Evolutionary conservation across 2,113 vertebrate species (phyloP).

Genomic region (Acrocephalus arundinaceus): DNA sequence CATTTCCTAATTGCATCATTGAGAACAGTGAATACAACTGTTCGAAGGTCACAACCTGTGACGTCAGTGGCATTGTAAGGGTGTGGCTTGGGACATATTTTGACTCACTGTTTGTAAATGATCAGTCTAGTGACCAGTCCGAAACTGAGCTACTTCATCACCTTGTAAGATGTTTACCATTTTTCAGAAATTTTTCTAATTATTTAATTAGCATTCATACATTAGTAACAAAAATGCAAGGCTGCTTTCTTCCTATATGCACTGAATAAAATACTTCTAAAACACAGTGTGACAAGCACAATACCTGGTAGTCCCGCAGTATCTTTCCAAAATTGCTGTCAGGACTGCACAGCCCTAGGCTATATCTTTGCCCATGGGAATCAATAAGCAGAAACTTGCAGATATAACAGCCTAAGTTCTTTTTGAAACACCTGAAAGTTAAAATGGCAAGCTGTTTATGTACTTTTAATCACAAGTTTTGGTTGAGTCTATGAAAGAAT

Average conservation of each 20-base stretch:
- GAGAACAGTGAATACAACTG: background rate
- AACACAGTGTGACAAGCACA: background rate
- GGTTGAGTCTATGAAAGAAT: background rate
- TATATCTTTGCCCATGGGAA: background rate
- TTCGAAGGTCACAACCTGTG: conserved; percentile 12
- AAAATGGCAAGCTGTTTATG: background rate
- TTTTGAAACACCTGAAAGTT: background rate
- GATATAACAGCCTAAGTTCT: background rate
- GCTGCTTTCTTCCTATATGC: background rate
- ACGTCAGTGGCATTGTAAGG: background rate
- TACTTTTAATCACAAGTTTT: background rate
- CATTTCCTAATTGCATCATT: background rate
- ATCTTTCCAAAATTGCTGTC: background rate
- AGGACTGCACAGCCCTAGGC: background rate
- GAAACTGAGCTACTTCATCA: background rate
- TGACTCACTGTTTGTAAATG: conserved; percentile 53
- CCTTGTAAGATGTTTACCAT: background rate
- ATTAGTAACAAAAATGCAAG: background rate
- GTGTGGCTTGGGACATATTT: conserved; percentile 28
- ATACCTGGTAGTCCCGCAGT: background rate
- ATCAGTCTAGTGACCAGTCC: background rate
- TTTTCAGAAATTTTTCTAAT: background rate
- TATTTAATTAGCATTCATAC: background rate
- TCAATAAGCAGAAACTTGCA: background rate
- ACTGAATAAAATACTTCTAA: background rate